phyloP scores from a whole-genome alignment of 2,797 vertebrate species.

The Myotis planiceps region DNA sequence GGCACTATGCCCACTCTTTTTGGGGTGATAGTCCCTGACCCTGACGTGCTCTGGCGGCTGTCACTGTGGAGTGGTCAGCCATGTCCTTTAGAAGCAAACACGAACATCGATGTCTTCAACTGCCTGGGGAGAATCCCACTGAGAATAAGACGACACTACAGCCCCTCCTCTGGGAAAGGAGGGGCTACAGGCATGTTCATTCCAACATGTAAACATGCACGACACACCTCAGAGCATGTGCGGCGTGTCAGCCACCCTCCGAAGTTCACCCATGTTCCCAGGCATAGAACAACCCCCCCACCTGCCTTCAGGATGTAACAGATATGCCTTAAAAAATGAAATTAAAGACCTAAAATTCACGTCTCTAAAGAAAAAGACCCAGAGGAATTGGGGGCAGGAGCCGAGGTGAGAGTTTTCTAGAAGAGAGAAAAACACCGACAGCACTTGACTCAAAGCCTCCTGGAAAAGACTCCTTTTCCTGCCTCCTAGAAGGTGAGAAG shows the following conservation, averaged over 20 bases:
- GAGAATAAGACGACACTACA: not conserved
- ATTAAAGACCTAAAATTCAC: not conserved
- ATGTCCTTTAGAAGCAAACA: not conserved
- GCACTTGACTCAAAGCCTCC: not conserved
- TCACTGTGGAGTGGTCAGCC: not conserved
- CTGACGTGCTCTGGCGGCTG: not conserved
- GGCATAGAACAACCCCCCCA: too few relatives aligned
- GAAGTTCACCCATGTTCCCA: not conserved
- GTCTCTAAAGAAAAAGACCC: not conserved
- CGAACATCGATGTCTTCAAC: not conserved
- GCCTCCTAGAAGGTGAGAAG: not conserved
- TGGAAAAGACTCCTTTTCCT: not conserved
- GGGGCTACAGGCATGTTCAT: too few relatives aligned
- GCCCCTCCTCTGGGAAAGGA: not conserved
- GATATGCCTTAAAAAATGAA: not conserved
- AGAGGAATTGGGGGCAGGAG: not conserved
- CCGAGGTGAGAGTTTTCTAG: not conserved
- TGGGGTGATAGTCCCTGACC: not conserved
- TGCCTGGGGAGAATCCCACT: not conserved
- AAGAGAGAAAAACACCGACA: not conserved
- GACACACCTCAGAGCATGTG: accelerated
- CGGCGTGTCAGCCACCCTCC: not conserved
- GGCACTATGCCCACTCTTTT: not conserved
- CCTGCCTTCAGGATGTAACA: not conserved
- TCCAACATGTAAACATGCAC: not conserved